Evolutionary conservation across 37 sponge, comb jelly and placozoan species (phyloP), one percentile per base, ranked within the genome.

Genomic region (Theonella swinhoei): DNA sequence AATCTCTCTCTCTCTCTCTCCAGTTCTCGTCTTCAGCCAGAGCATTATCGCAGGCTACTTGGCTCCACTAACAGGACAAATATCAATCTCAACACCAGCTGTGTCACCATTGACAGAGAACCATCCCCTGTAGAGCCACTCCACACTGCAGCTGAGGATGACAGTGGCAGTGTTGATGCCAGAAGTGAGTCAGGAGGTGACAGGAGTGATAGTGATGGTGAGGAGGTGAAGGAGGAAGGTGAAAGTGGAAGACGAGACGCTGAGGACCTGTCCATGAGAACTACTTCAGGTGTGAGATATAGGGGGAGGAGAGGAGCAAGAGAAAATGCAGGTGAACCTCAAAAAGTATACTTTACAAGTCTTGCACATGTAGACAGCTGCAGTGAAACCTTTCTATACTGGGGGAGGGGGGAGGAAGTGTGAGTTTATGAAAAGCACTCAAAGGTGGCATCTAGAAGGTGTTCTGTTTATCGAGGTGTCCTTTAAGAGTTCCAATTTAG

Each of bases 11-110:
- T 47, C 7, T 14, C 11, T 47, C 35, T 71, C 36, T 64, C 32
- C 68, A 84, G 84, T 19, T 75, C 84, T 33, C 2, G 84, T 42
- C 39, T 84, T 8, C 84, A 84, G 47, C 77, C 68, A 31, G 76
- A 84, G 14, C 28, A 75, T 26, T 32, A 31, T 7, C 68, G 66
- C 70, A 78, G 28, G 62, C 31, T 31, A 30, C 69, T 65, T 14
- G 26, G 4, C 26, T 65, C 79, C 36, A 70, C 33, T 26, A 22
- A 31, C 34, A 70, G 54, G 54, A 47, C 70, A 2, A 30, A 34
- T 26, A 30, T 2, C 34, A 9, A 2, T 2, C 34, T 35, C 32
- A 4, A 31, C 30, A 31, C 9, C 78, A 77, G 22, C 80, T 17
- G 28, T 39, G 25, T 25, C 74, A 33, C 72, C 8, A 71, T 22